A percentile compares a stretch with the other conserved stretches of the same genome.
Conservation (phyloP, 2,113 vertebrate species). For the Capreolus pygargus region DNA sequence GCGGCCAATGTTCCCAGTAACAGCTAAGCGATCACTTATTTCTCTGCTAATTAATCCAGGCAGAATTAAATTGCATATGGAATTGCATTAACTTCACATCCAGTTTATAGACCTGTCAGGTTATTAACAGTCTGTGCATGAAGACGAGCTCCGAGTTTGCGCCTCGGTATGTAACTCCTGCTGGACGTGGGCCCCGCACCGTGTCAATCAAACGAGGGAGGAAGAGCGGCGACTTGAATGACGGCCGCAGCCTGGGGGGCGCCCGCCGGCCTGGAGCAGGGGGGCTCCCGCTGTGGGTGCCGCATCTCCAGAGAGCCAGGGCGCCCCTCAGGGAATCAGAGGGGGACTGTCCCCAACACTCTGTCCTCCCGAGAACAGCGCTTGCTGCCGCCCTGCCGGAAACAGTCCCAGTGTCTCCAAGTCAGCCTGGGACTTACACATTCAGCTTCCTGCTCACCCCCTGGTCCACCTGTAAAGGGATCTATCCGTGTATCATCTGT, state of each 20-base stretch:
- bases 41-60: background rate
- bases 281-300: background rate
- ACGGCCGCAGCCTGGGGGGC: background rate
- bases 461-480: background rate
- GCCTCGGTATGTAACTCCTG: background rate
- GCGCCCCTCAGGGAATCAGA: too few species aligned
- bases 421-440: background rate
- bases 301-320: background rate
- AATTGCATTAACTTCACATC: background rate
- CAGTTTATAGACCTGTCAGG: background rate
- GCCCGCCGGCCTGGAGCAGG: accelerated
- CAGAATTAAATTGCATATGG: background rate
- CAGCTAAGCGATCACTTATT: background rate
- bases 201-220: accelerated
- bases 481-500: accelerated
- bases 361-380: background rate
- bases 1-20: background rate
- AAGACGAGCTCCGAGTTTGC: background rate
- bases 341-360: accelerated
- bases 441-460: background rate
- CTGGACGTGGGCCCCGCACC: background rate
- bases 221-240: background rate
- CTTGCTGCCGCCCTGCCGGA: background rate
- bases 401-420: background rate
- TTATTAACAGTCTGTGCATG: background rate